Base-by-base conservation (phyloP, 2,797 vertebrate species). In the Chrysolophus pictus region DNA sequence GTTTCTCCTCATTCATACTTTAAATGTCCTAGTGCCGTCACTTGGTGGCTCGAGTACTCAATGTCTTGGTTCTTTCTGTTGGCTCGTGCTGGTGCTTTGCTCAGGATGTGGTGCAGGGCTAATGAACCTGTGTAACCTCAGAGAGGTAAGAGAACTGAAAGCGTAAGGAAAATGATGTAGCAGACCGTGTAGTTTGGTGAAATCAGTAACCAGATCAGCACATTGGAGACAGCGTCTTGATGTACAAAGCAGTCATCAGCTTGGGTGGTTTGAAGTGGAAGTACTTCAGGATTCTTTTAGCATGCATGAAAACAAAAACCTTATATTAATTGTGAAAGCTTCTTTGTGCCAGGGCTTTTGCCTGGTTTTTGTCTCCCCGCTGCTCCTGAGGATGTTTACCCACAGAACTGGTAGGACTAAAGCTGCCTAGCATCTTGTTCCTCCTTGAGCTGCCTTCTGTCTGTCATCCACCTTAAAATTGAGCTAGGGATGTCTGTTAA, bases 61-160 rank as follows among this genome's bases (percentile, higher is more conserved):
- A 14, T 3, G 41, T 74, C 10, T 39, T 70, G 0, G 1, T 70
- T 64, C 53, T 55, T 79, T 73, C 41, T 6, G 1, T 15, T 47
- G 73, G 60, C 4, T 3, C 59, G 1, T 63, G 8, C 5, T 0
- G 0, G 24, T 63, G 35, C 26, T 77, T 86, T 88, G 11, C 23
- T 35, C 14, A 60, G 58, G 14, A 31, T 69, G 37, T 28, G 46
- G 7, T 69, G 68, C 31, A 59, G 41, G 44, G n/a, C 3, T 2
- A 67, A 37, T 44, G 23, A 39, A 67, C 15, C 88, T 37, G 18
- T 7, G 18, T 68, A 81, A 39, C 28, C 41, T 47, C 0, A 0
- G 31, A 24, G 35, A 53, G 18, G 3, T 23, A 31, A 42, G 0
- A 1, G 10, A 82, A 8, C 41, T 6, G 1, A 56, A 49, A 56